These are phyloP conservation scores for Istiophorus platypterus DNA, from an alignment of 2,113 vertebrate genomes.

Conservation along the genomic window DNA sequence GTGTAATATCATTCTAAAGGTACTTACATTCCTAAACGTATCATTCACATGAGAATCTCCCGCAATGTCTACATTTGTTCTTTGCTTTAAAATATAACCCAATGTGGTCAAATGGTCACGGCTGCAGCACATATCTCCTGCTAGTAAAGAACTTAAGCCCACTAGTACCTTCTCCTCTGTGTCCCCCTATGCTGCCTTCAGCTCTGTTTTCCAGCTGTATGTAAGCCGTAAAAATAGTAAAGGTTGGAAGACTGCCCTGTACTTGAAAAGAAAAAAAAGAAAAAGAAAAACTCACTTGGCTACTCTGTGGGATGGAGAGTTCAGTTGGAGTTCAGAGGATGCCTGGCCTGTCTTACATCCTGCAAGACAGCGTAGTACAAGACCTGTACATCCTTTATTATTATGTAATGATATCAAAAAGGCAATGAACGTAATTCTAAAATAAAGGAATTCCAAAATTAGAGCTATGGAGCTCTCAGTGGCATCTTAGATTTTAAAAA, in stretches of 20 bases:
- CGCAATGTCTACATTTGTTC: too few relatives aligned
- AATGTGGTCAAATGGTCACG: neutral
- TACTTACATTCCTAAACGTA: neutral
- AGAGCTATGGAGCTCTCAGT: neutral
- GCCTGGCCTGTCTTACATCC: conserved; percentile 29
- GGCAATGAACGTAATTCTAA: neutral
- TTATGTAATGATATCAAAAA: conserved; percentile 17
- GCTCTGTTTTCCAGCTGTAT: conserved; percentile 9
- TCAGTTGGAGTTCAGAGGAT: conserved; percentile 37
- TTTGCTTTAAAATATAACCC: neutral
- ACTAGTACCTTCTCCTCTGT: neutral
- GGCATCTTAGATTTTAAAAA: neutral
- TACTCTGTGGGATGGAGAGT: conserved; percentile 6
- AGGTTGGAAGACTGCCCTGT: conserved; percentile 14
- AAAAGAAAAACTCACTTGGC: neutral
- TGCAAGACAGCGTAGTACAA: neutral
- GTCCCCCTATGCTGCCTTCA: neutral
- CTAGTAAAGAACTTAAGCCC: neutral
- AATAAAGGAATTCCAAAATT: neutral
- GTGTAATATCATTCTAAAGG: neutral
- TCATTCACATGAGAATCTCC: neutral
- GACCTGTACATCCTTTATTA: conserved; percentile 1
- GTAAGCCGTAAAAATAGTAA: conserved; percentile 20
- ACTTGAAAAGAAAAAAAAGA: neutral
- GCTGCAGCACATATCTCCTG: neutral